Percentiles rank a stretch among this genome's conserved stretches.
These are phyloP conservation scores for Venturia canescens DNA, from an alignment of 1,140 invertebrate genomes.

Conservation along the genomic window DNA sequence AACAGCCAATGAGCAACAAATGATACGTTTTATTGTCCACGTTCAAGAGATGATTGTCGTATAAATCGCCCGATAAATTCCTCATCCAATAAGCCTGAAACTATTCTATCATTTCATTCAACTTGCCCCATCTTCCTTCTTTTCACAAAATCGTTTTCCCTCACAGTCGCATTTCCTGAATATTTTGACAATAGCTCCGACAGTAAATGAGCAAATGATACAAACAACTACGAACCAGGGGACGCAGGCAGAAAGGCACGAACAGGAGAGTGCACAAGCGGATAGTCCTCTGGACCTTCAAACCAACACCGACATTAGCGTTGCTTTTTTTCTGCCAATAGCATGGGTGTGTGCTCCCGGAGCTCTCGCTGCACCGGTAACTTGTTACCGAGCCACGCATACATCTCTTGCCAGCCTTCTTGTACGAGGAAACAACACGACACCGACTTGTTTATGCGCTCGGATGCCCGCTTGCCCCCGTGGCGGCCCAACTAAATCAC, in stretches of 20 bases:
- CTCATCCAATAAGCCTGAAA: no score
- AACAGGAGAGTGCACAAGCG: no score
- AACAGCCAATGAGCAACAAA: no score
- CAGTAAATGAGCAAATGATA: no score
- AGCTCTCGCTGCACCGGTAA: slow-evolving; percentile 42
- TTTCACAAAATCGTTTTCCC: no score
- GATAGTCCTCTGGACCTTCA: no score
- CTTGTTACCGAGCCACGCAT: slow-evolving; percentile 56
- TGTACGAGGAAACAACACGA: slow-evolving; percentile 60
- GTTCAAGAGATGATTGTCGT: background rate
- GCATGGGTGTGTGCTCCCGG: background rate
- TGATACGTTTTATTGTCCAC: background rate
- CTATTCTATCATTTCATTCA: no score
- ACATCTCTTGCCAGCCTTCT: slow-evolving; percentile 50
- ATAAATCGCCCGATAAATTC: background rate
- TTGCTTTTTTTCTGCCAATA: slow-evolving; percentile 6
- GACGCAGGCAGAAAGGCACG: no score
- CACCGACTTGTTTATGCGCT: slow-evolving; percentile 71
- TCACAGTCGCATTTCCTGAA: no score
- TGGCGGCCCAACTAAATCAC: slow-evolving; percentile 73
- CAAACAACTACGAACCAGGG: no score
- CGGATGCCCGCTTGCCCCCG: slow-evolving; percentile 64
- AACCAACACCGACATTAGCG: background rate
- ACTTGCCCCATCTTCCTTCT: no score
- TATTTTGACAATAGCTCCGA: no score